These are phyloP conservation scores for Brachypteracias leptosomus DNA, from an alignment of 2,113 vertebrate species.

Conservation along the genomic window DNA sequence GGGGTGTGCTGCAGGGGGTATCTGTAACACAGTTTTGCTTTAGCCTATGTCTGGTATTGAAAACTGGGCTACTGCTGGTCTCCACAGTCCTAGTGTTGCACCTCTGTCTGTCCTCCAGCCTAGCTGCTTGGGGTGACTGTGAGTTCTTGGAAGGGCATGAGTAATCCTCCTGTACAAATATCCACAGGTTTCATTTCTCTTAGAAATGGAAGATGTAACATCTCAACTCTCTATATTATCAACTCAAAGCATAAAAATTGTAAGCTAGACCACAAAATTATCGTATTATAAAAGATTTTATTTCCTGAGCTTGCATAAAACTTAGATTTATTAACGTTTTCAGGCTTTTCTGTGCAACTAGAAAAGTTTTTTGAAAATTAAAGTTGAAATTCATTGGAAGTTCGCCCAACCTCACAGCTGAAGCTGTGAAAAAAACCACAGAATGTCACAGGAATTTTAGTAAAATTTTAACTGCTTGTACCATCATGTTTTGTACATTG, in stretches of 20 bases:
- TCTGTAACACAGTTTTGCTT: background rate
- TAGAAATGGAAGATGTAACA: background rate
- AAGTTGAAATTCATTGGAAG: background rate
- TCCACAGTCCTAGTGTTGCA: background rate
- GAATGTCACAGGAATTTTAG: background rate
- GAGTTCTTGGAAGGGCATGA: background rate
- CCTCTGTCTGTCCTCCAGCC: background rate
- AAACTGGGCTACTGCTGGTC: background rate
- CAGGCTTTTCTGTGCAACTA: background rate
- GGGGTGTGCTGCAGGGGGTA: background rate
- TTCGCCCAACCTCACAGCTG: background rate
- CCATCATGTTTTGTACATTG: background rate
- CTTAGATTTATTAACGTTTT: background rate
- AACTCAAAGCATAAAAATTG: background rate
- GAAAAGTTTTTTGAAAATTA: background rate
- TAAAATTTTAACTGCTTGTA: background rate
- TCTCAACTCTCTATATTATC: background rate
- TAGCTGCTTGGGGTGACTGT: accelerated
- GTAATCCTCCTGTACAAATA: accelerated
- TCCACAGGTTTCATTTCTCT: background rate
- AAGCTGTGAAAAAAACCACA: background rate
- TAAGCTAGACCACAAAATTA: background rate
- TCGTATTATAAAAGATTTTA: background rate
- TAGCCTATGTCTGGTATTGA: background rate
- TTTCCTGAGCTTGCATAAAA: background rate